A percentile compares a stretch with the other conserved stretches of the same genome.
Evolutionary conservation across 2,888 invertebrate genomes (phyloP).

Genomic region (Apoda limacodes): DNA sequence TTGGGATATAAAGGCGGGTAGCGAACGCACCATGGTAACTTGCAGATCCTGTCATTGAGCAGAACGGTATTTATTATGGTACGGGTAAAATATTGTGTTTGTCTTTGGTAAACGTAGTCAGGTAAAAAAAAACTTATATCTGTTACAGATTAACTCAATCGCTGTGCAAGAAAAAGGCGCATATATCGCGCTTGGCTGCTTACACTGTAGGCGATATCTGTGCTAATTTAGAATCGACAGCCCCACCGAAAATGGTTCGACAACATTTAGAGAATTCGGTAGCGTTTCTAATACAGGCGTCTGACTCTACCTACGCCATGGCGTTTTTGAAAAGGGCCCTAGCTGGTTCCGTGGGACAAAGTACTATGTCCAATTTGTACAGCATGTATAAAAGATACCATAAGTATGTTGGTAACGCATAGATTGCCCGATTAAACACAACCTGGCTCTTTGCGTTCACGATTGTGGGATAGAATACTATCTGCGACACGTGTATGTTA

Average conservation of each 20-base stretch:
- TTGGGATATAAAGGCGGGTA: too few relatives aligned
- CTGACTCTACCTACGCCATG: slow-evolving; percentile 45
- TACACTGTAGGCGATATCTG: slow-evolving; percentile 57
- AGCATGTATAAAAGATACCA: slow-evolving; percentile 58
- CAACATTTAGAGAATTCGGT: slow-evolving; percentile 55
- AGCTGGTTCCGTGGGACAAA: slow-evolving; percentile 43
- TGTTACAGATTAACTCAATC: slow-evolving; percentile 50
- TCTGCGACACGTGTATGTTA: too few relatives aligned
- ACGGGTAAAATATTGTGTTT: slow-evolving; percentile 1
- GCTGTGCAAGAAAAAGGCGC: slow-evolving; percentile 50
- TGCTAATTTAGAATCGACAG: slow-evolving; percentile 35
- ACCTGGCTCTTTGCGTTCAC: too few relatives aligned
- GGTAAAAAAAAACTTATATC: too few relatives aligned
- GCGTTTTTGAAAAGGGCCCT: slow-evolving; percentile 49
- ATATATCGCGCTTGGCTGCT: slow-evolving; percentile 51
- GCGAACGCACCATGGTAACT: too few relatives aligned
- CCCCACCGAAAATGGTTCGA: slow-evolving; percentile 40
- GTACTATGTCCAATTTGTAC: slow-evolving; percentile 51
- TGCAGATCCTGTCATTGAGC: background rate
- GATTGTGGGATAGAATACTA: too few relatives aligned
- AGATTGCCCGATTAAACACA: too few relatives aligned
- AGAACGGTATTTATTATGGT: too few relatives aligned
- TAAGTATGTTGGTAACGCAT: slow-evolving; percentile 59
- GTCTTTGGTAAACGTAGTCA: too few relatives aligned
- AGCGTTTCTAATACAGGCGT: slow-evolving; percentile 41